These are phyloP conservation scores for Berghia stephanieae DNA, from an alignment of 1,140 invertebrate genomes.

Conservation along the genomic window DNA sequence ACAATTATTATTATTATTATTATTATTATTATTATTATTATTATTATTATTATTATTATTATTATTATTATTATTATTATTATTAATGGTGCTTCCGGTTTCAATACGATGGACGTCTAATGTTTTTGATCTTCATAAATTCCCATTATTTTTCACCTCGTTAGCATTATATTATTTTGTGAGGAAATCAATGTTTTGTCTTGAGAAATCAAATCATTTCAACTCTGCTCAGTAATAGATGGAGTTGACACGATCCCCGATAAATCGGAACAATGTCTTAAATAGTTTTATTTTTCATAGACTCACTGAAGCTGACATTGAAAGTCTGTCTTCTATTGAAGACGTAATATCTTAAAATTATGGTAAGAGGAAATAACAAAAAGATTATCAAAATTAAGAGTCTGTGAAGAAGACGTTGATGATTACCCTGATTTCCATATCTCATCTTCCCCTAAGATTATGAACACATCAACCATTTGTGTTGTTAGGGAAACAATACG, in stretches of 20 bases:
- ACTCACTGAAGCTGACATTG: slow-evolving; percentile 78
- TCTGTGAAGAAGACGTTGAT: too few relatives aligned
- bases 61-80: slow-evolving; percentile 11
- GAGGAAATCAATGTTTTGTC: neutral
- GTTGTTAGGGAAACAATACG: too few relatives aligned
- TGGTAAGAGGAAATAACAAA: too few relatives aligned
- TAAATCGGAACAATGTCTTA: too few relatives aligned
- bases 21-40: slow-evolving; percentile 19
- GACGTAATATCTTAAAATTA: too few relatives aligned
- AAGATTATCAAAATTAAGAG: too few relatives aligned
- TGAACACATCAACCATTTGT: too few relatives aligned
- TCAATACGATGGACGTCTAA: neutral
- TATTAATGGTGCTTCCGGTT: neutral
- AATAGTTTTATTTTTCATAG: slow-evolving; percentile 33
- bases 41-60: slow-evolving; percentile 14
- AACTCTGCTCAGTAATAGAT: neutral
- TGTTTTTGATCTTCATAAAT: neutral
- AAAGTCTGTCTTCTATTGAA: slow-evolving; percentile 71
- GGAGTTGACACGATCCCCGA: too few relatives aligned
- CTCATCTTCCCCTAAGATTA: too few relatives aligned
- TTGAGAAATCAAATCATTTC: neutral
- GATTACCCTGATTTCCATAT: too few relatives aligned
- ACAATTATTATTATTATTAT: slow-evolving; percentile 13
- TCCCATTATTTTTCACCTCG: neutral
- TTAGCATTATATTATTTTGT: neutral